A percentile compares a stretch with the other conserved stretches of the same genome.
Conservation (phyloP, 2,797 vertebrate species). For the Rhinoraja longicauda region DNA sequence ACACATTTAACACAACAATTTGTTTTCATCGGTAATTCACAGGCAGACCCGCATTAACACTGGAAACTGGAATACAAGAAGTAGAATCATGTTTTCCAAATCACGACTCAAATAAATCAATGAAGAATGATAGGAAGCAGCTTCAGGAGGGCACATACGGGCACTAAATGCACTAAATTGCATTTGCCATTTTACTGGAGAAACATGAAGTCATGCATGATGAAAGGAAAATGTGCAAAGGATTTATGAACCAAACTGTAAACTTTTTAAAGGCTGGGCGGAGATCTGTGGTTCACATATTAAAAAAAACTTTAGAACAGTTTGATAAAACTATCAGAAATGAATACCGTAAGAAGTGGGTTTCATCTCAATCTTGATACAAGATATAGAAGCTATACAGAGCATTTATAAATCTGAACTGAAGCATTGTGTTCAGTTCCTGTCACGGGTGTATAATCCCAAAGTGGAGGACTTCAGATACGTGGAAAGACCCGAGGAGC, state of each 20-base stretch:
- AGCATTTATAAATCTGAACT: not conserved
- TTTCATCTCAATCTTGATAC: not conserved
- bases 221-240: not conserved
- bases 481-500: not conserved
- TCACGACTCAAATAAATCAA: not conserved
- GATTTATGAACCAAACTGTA: not conserved
- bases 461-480: not conserved
- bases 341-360: no score
- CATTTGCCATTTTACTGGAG: not conserved
- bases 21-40: not conserved
- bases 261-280: not conserved
- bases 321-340: not conserved
- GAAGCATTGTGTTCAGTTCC: not conserved
- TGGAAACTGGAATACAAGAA: not conserved
- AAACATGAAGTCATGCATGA: no score
- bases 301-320: not conserved
- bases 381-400: not conserved
- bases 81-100: not conserved
- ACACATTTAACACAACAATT: not conserved
- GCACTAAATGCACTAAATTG: not conserved
- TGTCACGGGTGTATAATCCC: not conserved
- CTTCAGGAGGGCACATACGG: not conserved
- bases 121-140: not conserved
- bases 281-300: not conserved
- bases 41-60: not conserved